phyloP scores from a whole-genome alignment of 2,113 vertebrate species.

The Scartelaos histophorus region DNA sequence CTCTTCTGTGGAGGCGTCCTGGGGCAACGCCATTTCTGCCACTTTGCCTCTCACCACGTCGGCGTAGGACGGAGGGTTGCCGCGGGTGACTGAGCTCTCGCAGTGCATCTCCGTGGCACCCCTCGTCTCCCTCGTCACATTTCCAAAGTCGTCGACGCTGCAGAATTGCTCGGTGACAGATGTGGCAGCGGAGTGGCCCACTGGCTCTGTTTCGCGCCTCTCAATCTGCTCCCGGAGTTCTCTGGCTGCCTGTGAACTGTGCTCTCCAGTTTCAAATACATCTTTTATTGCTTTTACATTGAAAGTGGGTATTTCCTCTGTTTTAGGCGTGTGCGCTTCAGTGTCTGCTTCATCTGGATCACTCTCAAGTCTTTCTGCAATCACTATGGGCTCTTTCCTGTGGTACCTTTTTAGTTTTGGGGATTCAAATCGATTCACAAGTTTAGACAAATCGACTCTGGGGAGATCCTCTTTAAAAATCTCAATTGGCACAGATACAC shows the following conservation, averaged over 20 bases:
- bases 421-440: slow-evolving; percentile 77
- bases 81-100: slow-evolving; percentile 68
- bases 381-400: slow-evolving; percentile 75
- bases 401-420: slow-evolving; percentile 69
- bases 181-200: slow-evolving; percentile 61
- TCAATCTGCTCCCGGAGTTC: slow-evolving; percentile 77
- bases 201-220: slow-evolving; percentile 59
- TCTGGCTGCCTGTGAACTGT: slow-evolving; percentile 71
- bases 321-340: slow-evolving; percentile 55
- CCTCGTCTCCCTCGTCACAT: slow-evolving; percentile 57
- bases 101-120: slow-evolving; percentile 57
- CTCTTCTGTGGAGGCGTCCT: slow-evolving; percentile 76
- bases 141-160: slow-evolving; percentile 75
- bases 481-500: slow-evolving; percentile 55
- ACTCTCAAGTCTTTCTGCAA: slow-evolving; percentile 73
- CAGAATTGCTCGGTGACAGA: slow-evolving; percentile 74
- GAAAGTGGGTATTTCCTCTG: slow-evolving; percentile 73
- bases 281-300: slow-evolving; percentile 80
- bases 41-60: slow-evolving; percentile 86
- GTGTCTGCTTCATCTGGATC: slow-evolving; percentile 72
- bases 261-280: slow-evolving; percentile 81
- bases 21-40: slow-evolving; percentile 68
- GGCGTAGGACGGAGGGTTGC: slow-evolving; percentile 87
- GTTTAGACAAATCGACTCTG: slow-evolving; percentile 70
- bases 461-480: slow-evolving; percentile 76